Evolutionary conservation across 2,797 vertebrate species (phyloP).

Genomic region (Anguilla obscura): DNA sequence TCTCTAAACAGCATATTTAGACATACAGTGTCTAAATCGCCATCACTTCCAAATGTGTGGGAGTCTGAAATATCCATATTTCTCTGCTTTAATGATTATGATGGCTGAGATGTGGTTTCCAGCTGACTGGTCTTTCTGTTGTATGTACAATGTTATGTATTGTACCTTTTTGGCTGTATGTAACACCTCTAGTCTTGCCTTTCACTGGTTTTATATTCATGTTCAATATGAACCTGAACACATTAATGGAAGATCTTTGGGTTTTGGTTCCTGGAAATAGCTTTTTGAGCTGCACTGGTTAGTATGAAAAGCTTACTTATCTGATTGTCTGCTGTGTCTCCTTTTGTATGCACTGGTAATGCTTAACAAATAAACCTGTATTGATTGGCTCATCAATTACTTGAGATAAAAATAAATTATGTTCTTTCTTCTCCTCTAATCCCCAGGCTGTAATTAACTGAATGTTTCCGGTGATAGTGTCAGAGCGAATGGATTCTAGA

Average conservation of each 20-base stretch:
- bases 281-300: background rate
- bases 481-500: slow-evolving; percentile 14
- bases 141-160: background rate
- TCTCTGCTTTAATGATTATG: slow-evolving; percentile 53
- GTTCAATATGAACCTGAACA: background rate
- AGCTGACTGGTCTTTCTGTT: slow-evolving; percentile 34
- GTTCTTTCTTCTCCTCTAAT: background rate
- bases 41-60: slow-evolving; percentile 31
- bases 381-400: slow-evolving; percentile 32
- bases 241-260: slow-evolving; percentile 5
- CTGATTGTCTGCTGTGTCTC: background rate
- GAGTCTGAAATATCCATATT: slow-evolving; percentile 57
- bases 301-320: background rate
- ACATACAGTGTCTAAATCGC: slow-evolving; percentile 32
- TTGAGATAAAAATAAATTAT: slow-evolving; percentile 31
- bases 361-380: slow-evolving; percentile 28
- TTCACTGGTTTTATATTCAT: background rate
- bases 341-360: slow-evolving; percentile 19
- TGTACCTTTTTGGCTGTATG: background rate
- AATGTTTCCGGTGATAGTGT: slow-evolving; percentile 8
- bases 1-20: slow-evolving; percentile 63
- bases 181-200: background rate
- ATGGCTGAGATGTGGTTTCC: slow-evolving; percentile 46
- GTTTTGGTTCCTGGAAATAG: background rate
- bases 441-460: slow-evolving; percentile 24